These are phyloP conservation scores for Xylophagus ater DNA, from an alignment of 2,888 invertebrate species.

Conservation along the genomic window DNA sequence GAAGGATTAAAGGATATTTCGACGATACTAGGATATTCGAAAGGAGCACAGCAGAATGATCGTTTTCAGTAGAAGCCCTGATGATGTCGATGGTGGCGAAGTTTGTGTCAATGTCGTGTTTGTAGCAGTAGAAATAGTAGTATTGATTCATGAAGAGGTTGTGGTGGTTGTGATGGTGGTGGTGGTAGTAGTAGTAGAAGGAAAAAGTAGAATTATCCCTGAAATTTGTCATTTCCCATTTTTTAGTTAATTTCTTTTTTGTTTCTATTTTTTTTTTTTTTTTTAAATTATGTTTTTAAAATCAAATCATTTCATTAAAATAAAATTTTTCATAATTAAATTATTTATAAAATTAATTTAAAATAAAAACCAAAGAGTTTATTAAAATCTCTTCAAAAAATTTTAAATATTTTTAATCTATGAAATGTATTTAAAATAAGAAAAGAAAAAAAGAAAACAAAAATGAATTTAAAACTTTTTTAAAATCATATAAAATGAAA, in stretches of 20 bases:
- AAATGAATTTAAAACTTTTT: not conserved
- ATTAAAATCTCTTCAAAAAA: not conserved
- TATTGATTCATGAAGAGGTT: conserved; percentile 12
- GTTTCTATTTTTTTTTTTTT: conserved; percentile 6
- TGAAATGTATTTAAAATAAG: too few species aligned
- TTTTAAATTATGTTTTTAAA: conserved; percentile 1
- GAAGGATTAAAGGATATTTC: too few species aligned
- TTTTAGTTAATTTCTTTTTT: too few species aligned
- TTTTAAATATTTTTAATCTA: not conserved
- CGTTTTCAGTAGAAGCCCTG: not conserved
- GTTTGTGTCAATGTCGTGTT: conserved; percentile 12
- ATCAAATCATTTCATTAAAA: not conserved
- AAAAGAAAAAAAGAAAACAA: not conserved
- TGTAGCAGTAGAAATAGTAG: conserved; percentile 10
- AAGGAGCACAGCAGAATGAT: conserved; percentile 2
- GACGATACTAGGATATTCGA: too few species aligned
- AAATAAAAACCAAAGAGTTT: not conserved
- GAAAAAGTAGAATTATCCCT: conserved; percentile 19
- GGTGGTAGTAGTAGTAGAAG: conserved; percentile 15
- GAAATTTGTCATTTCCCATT: conserved; percentile 22
- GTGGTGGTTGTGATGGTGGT: conserved; percentile 12
- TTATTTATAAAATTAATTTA: not conserved
- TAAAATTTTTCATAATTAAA: not conserved
- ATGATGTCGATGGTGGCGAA: conserved; percentile 9
- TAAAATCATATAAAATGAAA: not conserved